phyloP scores from a whole-genome alignment of 2,888 invertebrate genomes.

The Anodontia alba region DNA sequence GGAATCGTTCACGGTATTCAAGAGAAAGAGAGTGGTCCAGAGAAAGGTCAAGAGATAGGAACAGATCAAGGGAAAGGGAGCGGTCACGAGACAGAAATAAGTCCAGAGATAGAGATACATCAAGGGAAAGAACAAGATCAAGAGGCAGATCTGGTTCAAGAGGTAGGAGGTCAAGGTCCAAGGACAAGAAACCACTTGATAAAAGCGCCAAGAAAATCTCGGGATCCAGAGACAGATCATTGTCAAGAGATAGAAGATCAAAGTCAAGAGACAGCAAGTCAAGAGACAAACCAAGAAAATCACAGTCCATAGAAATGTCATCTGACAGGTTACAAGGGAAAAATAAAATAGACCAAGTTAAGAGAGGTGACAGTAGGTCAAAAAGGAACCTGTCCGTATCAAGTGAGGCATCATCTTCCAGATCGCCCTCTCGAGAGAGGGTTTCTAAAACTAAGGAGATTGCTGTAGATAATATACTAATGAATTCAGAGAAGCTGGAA shows the following conservation, averaged over 20 bases:
- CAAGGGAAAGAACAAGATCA: background rate
- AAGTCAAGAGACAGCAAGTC: constrained; percentile 31
- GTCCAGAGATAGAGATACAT: constrained; percentile 12
- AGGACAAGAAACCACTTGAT: background rate
- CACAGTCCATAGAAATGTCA: background rate
- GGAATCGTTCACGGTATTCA: constrained; percentile 20
- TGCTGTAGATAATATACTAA: background rate
- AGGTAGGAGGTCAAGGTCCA: constrained; percentile 31
- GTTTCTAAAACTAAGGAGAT: background rate
- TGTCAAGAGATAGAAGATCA: constrained; percentile 36
- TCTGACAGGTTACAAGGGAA: background rate
- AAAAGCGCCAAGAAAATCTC: background rate
- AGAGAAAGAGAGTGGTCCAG: constrained; percentile 31
- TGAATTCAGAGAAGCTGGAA: background rate
- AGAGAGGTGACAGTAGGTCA: background rate
- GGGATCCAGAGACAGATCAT: background rate
- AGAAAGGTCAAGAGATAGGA: constrained; percentile 41
- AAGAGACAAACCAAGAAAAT: background rate
- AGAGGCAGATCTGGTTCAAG: constrained; percentile 3
- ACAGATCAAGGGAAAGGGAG: constrained; percentile 21
- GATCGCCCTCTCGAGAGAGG: background rate
- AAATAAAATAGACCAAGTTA: background rate
- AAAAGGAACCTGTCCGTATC: background rate
- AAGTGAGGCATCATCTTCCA: background rate
- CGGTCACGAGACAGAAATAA: constrained; percentile 30